Percentiles rank a stretch among this genome's conserved stretches.
phyloP scores from a whole-genome alignment of 2,797 vertebrate species.

The Odontamblyopus lacepedii region DNA sequence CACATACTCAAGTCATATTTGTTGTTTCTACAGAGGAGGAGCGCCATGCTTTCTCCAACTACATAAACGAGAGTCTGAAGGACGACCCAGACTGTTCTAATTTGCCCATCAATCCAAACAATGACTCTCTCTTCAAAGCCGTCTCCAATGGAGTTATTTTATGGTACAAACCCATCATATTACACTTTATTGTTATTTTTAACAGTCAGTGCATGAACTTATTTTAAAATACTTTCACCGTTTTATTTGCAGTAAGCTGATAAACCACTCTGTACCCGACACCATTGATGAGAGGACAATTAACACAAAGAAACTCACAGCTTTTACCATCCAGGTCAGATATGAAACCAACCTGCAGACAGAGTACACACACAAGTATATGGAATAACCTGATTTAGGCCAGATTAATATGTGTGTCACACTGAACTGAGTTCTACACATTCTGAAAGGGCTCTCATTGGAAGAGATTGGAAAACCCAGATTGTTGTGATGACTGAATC shows the following conservation, averaged over 20 bases:
- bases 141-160: slow-evolving; percentile 90
- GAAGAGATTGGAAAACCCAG: no score
- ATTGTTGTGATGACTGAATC: no score
- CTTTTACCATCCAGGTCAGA: slow-evolving; percentile 91
- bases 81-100: slow-evolving; percentile 88
- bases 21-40: slow-evolving; percentile 87
- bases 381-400: no score
- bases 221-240: neutral
- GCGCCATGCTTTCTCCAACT: slow-evolving; percentile 94
- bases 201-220: neutral
- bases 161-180: slow-evolving; percentile 78
- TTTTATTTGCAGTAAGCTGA: slow-evolving; percentile 87
- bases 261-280: slow-evolving; percentile 94
- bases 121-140: slow-evolving; percentile 88
- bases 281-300: slow-evolving; percentile 97
- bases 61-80: slow-evolving; percentile 92
- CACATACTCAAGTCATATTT: neutral
- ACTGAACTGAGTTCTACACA: no score
- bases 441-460: no score
- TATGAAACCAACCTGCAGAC: no score
- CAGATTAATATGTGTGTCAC: no score
- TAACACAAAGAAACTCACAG: slow-evolving; percentile 94
- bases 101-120: slow-evolving; percentile 90
- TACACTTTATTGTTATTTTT: neutral
- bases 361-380: no score